Conservation (phyloP, 2,113 vertebrate species). For the Cottus gobio region DNA sequence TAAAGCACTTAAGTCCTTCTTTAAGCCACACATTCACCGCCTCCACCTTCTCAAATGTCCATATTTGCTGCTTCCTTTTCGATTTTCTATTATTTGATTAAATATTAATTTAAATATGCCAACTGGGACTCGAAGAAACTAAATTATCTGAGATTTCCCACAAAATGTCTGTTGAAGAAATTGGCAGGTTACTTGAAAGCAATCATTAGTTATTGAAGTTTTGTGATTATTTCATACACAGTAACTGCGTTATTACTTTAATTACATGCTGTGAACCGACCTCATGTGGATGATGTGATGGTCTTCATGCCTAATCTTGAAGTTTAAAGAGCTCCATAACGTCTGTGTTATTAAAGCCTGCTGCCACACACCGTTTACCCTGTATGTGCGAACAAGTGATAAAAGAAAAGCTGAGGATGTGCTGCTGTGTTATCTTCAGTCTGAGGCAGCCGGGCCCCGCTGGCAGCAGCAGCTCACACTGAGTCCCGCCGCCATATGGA, state of each 20-base stretch:
- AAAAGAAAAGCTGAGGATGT: constrained; percentile 50
- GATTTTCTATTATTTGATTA: not conserved
- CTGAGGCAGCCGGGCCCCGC: constrained; percentile 60
- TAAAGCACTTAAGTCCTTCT: not conserved
- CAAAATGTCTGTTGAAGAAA: not conserved
- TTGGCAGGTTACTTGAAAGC: not conserved
- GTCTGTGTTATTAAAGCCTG: constrained; percentile 19
- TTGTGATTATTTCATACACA: not conserved
- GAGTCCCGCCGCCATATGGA: constrained; percentile 79
- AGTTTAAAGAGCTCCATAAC: constrained; percentile 1
- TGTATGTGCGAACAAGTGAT: constrained; percentile 49
- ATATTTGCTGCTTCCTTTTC: not conserved
- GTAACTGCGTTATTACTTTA: not conserved
- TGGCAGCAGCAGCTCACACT: constrained; percentile 69
- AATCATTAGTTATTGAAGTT: not conserved
- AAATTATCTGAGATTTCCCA: not conserved
- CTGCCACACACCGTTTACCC: not conserved
- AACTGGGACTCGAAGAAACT: not conserved
- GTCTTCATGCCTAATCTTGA: not conserved
- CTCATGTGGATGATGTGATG: constrained; percentile 6
- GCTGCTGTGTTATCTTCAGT: constrained; percentile 44
- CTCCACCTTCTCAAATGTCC: not conserved
- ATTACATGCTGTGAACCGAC: not conserved
- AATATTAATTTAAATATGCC: not conserved
- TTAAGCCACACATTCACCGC: not conserved